Evolutionary conservation across 2,888 invertebrate genomes (phyloP), one percentile per base, ranked within the genome.

Genomic region (Conchocele bisecta): DNA sequence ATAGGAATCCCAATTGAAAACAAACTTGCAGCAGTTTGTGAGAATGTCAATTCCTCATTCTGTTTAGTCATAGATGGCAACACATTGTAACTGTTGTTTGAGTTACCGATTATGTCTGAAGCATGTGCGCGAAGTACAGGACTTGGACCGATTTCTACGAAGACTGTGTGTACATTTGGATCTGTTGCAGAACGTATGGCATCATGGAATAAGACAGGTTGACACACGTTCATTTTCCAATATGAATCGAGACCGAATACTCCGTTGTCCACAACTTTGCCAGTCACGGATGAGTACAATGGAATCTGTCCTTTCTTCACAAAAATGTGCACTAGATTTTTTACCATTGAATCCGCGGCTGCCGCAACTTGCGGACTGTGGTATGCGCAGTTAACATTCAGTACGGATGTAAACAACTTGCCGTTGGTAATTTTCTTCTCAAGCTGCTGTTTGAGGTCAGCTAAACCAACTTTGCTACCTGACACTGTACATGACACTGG

Each of bases 91-190:
- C 56, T 31, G 9, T 31, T 31, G 17, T 31, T 15, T 20, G 22
- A 46, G 31, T 60, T 51, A 3, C 51, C 51, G 7, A 74, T 17
- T 20, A 71, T 67, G 5, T 31, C 44, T 7, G 31, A 22, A 5
- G 68, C 33, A 42, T 75, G 75, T 3, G 67, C 68, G 17, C 41
- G 39, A 1, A 75, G 53, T 1, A 71, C 84, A 13, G 85, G 85
- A 42, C 65, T 78, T 26, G 86, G 86, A 9, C 86, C 86, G 24
- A 88, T 82, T 63, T 88, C 88, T 7, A 88, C 35, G 65, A 82
- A 79, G 6, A 86, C 48, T 51, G 77, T 83, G n/a, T 50, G 58
- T 1, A 46, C 56, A 2, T 51, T 61, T 24, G 50, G 42, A 0
- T 63, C 33, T 2, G 60, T 53, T 6, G 78, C 57, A 29, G 67